phyloP scores from a whole-genome alignment of 2,888 invertebrate species.

The Aphodius sticticus region DNA sequence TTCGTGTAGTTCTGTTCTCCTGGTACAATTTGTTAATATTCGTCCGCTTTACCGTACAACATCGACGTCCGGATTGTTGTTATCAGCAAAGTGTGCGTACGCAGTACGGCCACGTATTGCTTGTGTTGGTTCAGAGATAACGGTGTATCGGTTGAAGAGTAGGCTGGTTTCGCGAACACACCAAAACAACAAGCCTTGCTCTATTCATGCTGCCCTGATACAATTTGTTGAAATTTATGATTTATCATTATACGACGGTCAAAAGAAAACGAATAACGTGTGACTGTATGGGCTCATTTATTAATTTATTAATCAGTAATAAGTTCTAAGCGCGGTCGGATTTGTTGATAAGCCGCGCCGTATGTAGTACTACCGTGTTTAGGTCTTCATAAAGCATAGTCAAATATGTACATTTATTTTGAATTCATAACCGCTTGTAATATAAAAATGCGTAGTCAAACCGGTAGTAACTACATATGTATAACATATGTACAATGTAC shows the following conservation, averaged over 20 bases:
- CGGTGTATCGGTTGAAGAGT: background rate
- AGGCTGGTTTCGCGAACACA: background rate
- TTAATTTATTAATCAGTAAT: too few species aligned
- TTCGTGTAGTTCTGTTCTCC: conserved; percentile 14
- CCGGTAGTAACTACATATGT: too few species aligned
- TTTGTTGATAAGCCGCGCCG: too few species aligned
- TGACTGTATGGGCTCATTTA: background rate
- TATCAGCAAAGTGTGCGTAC: background rate
- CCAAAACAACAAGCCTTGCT: background rate
- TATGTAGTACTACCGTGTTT: too few species aligned
- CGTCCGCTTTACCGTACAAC: background rate
- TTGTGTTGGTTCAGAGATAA: background rate
- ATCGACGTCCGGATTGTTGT: background rate
- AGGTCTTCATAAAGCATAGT: too few species aligned
- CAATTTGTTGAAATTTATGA: conserved; percentile 21
- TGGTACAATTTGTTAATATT: conserved; percentile 26
- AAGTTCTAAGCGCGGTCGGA: background rate
- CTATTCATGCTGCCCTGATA: conserved; percentile 21
- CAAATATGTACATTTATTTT: too few species aligned
- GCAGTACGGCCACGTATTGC: background rate
- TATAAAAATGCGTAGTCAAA: too few species aligned
- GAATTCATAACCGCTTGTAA: too few species aligned
- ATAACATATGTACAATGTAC: too few species aligned
- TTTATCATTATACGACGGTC: background rate
- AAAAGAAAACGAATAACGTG: background rate